phyloP scores from a whole-genome alignment of 2,113 vertebrate species.

The Campylomormyrus tamandua region DNA sequence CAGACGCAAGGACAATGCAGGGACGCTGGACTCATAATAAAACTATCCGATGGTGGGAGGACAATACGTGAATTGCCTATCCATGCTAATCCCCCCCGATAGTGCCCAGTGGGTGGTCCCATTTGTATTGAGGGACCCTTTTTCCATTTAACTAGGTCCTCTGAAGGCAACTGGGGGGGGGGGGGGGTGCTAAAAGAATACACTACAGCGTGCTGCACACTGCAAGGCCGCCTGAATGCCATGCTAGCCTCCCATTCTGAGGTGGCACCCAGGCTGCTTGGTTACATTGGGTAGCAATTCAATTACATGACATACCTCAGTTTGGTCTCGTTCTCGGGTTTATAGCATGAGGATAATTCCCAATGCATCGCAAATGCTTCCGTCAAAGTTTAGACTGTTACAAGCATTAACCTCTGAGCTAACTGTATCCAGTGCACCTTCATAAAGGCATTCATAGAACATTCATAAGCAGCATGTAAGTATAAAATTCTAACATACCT shows the following conservation, averaged over 20 bases:
- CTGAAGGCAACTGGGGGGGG: not conserved
- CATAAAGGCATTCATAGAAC: not conserved
- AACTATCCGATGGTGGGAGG: slow-evolving; percentile 51
- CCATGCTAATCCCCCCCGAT: slow-evolving; percentile 52
- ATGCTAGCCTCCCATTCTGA: not conserved
- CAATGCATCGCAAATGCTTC: not conserved
- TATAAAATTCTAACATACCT: not conserved
- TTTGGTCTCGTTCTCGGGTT: not conserved
- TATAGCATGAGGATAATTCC: not conserved
- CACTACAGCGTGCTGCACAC: not conserved
- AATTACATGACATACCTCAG: not conserved
- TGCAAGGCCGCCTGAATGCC: not conserved
- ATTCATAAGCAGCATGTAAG: not conserved
- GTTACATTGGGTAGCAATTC: not conserved
- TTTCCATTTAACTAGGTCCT: slow-evolving; percentile 4
- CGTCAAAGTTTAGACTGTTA: not conserved
- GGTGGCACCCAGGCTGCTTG: not conserved
- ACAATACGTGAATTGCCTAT: slow-evolving; percentile 40
- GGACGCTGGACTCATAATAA: slow-evolving; percentile 51
- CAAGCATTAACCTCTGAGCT: not conserved
- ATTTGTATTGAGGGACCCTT: slow-evolving; percentile 18
- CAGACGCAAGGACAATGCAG: slow-evolving; percentile 47
- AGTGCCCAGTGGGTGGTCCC: slow-evolving; percentile 59
- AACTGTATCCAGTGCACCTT: not conserved
- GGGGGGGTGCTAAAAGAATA: not conserved